Evolutionary conservation across 2,113 vertebrate species (phyloP), one percentile per base, ranked within the genome.

Genomic region (Varanus komodoensis): DNA sequence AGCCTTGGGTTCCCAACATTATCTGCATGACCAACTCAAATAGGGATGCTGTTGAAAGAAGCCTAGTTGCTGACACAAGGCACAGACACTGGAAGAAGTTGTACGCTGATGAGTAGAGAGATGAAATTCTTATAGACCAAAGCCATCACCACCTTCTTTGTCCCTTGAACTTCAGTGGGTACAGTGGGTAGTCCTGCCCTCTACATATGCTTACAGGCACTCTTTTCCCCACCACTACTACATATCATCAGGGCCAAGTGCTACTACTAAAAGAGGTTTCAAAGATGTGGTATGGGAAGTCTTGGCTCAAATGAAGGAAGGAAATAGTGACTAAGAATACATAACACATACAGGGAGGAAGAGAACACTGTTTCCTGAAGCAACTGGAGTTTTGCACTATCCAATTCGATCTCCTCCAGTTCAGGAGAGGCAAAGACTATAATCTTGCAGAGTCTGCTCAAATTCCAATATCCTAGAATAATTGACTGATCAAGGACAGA

Each of bases 401-500:
- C 75, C 50, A 61, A 38, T 21, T 75, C 4, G 11, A 75, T 23
- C 68, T 32, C 52, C 69, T 17, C 19, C 23, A 86, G 73, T 86
- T 86, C 57, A 77, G 1, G 9, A n/a, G 79, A 82, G 78, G 44
- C 48, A 50, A 84, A 17, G 15, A 32, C 4, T 71, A 29, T 9
- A 19, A 84, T 8, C 44, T 50, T 32, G 50, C 27, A 44, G 14
- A 61, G 74, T 89, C 84, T 85, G 44, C 54, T 89, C 3, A 0
- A 0, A 8, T 77, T 68, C 67, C 64, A 29, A 73, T 3, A 83
- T 15, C 9, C 1, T 68, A 77, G 82, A 86, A 82, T 79, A 84
- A 88, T 92, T 89, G 15, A 4, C 61, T 68, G 1, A 57, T 87
- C 87, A 48, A 87, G 84, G 69, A 81, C 67, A 80, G 27, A 71